phyloP scores from a whole-genome alignment of 2,113 vertebrate species.

The Cyrtonyx montezumae region DNA sequence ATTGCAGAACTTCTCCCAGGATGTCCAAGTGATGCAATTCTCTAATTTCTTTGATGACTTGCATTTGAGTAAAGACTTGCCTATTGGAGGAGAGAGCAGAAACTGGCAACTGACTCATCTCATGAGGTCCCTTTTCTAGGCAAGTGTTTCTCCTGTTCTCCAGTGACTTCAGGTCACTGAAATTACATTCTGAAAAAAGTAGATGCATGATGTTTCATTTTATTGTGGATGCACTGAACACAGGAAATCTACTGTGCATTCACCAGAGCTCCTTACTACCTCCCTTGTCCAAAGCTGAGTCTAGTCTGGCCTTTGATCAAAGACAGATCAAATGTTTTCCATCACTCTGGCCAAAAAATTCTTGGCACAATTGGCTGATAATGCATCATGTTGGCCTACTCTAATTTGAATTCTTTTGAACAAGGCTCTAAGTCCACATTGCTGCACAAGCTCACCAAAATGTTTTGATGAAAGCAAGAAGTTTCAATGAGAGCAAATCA shows the following conservation, averaged over 20 bases:
- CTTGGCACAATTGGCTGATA: neutral
- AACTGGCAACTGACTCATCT: neutral
- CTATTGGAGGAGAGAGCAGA: neutral
- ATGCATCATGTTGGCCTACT: neutral
- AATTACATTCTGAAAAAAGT: neutral
- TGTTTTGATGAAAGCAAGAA: neutral
- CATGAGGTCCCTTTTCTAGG: neutral
- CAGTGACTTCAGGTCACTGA: constrained; percentile 8
- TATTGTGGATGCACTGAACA: neutral
- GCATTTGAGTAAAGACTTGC: constrained; percentile 28
- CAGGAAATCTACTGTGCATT: neutral
- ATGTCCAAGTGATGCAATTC: neutral
- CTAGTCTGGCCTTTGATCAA: neutral
- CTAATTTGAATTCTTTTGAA: neutral
- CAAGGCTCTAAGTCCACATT: neutral
- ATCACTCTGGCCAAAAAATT: neutral
- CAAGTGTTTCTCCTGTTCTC: constrained; percentile 1
- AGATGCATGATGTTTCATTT: neutral
- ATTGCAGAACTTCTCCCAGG: neutral
- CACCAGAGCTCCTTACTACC: neutral
- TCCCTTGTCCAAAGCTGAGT: neutral
- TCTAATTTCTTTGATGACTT: constrained; percentile 20
- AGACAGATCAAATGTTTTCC: neutral
- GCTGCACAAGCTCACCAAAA: neutral
- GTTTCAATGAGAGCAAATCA: neutral